A percentile compares a stretch with the other conserved stretches of the same genome.
phyloP scores from a whole-genome alignment of 2,113 vertebrate genomes.

The Butorides virescens region DNA sequence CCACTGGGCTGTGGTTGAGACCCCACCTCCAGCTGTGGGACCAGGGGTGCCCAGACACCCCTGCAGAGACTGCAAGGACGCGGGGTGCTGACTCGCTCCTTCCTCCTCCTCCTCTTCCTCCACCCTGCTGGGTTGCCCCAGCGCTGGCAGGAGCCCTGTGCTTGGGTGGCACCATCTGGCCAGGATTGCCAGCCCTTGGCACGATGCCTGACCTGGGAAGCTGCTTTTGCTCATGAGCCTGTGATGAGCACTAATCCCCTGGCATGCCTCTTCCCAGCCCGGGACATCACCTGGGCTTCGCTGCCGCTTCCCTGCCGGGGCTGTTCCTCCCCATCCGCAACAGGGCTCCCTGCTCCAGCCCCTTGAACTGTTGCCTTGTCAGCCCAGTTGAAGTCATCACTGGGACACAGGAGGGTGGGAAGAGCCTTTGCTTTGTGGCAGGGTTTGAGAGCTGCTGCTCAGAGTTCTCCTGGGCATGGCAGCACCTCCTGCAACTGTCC shows the following conservation, averaged over 20 bases:
- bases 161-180: background rate
- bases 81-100: background rate
- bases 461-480: background rate
- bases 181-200: background rate
- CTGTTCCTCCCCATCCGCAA: background rate
- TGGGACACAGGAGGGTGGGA: background rate
- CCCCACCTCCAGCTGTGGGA: background rate
- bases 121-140: background rate
- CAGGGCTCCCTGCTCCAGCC: background rate
- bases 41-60: background rate
- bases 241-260: background rate
- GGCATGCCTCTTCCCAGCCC: background rate
- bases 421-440: background rate
- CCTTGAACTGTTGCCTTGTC: background rate
- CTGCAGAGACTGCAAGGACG: background rate
- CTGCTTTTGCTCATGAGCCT: background rate
- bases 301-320: background rate
- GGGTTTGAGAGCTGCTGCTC: background rate
- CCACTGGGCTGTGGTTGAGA: background rate
- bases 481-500: background rate
- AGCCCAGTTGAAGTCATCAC: fast-evolving
- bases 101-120: background rate
- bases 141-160: background rate
- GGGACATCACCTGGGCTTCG: background rate
- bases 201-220: background rate